Evolutionary conservation across 2,888 invertebrate species (phyloP).

Genomic region (Noctua janthe): DNA sequence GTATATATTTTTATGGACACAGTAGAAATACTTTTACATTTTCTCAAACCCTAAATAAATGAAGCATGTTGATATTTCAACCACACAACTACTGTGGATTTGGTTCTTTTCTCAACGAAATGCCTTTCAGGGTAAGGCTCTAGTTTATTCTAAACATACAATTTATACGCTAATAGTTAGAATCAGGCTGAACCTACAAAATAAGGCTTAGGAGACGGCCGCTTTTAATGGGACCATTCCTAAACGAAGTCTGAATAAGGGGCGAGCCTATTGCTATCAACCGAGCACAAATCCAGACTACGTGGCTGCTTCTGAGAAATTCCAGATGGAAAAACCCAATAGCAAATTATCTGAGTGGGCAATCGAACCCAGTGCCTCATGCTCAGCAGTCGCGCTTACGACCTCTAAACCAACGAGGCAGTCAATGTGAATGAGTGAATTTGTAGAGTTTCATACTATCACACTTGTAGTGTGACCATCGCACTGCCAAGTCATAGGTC

Average conservation of each 20-base stretch:
- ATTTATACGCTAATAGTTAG: constrained; percentile 29
- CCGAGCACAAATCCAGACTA: no score
- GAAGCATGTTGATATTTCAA: neutral
- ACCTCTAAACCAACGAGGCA: no score
- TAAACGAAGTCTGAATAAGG: neutral
- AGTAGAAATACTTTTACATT: neutral
- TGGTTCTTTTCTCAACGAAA: constrained; percentile 18
- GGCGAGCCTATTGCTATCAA: no score
- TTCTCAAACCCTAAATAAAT: neutral
- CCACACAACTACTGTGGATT: neutral
- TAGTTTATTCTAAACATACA: constrained; percentile 32
- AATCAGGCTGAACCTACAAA: neutral
- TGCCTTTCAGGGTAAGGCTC: neutral
- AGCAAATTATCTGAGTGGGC: no score
- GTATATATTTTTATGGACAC: neutral
- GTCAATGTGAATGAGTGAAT: no score
- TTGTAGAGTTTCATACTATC: no score
- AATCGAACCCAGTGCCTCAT: no score
- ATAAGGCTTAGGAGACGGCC: neutral
- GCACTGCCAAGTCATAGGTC: no score
- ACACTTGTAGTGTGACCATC: no score
- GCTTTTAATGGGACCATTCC: neutral
- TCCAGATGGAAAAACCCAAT: no score
- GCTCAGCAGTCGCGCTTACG: no score
- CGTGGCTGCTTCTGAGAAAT: no score